Base-by-base conservation (phyloP, 2,888 invertebrate species). In the Enoplolaimus lenunculus region DNA sequence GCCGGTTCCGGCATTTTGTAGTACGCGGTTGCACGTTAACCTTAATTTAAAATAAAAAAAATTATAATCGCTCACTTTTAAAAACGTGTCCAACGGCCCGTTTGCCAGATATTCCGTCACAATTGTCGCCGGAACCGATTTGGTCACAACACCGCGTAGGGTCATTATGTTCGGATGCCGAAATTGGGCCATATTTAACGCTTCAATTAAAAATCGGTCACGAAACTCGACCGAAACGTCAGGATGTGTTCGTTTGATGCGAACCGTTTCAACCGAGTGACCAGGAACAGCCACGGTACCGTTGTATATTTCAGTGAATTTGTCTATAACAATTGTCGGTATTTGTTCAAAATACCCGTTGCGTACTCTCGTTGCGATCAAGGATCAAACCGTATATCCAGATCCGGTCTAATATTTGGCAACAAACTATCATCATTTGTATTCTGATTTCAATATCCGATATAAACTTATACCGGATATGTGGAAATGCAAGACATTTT, bases 91-190 rank as follows among this genome's bases (percentile, higher is more conserved):
- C 74, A 99, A 84, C 67, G 95, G 94, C 60, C 98, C 97, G 83
- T 98, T 97, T 81, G 95, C 93, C 97, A 98, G 98, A 81, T 92
- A 98, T 81, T 98, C 98, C 3, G 97, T 98, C 77, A 99, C 93
- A 75, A 97, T 97, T 95, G 95, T 95, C 71, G 95, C 93, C 16
- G 77, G 77, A 35, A 77, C 75, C 21, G 69, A 60, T 31, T 73
- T 72, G 29, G 79, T 78, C 59, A 79, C 79, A 16, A 80, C 80
- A 62, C 80, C 80, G 57, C 77, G 94, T 68, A 98, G 86, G 83
- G 93, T 94, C 81, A 98, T 97, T 70, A 98, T 97, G 85, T 98
- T 98, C 1, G 94, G 93, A 82, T 98, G 95, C 82, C 95, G 93
- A 84, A 99, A 98, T 82, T 99, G 98, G 30, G 97, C 98, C 98